Evolutionary conservation across 2,113 vertebrate genomes (phyloP), one percentile per base, ranked within the genome.

Genomic region (Amia ocellicauda): DNA sequence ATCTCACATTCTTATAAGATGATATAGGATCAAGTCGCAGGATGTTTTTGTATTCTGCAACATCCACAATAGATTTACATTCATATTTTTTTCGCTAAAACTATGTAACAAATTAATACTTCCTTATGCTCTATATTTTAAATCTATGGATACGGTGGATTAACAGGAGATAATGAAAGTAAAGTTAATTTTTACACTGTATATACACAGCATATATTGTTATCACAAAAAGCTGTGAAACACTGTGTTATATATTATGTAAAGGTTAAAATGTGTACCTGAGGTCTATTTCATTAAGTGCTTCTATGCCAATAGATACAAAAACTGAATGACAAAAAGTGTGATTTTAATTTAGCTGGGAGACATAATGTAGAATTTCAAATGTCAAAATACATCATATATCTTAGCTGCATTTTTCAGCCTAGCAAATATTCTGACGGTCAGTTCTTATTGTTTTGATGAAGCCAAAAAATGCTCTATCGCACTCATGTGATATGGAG

Each of bases 1-100:
- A 86, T 68, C 16, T 84, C 82, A 86, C 55, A 76, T 41, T 7
- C 76, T 64, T 71, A 77, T 81, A 77, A 81, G 60, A 9, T 24
- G 22, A 41, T 26, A 60, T 10, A 4, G 22, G n/a, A 40, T 40
- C 36, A 14, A 19, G 2, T 58, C 4, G 16, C 56, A 5, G 4
- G 2, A 20, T 11, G 29, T 58, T 58, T 29, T 27, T 58, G 31
- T 2, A 20, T 26, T 23, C 26, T 28, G 16, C 4, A 29, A 27
- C 4, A 29, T 20, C n/a, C 19, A 41, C 22, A n/a, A 14, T 16
- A 26, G 10, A 45, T 45, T 60, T 26, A 60, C 23, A 45, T 23
- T 43, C 2, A 3, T 26, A 26, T 22, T 20, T 26, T 26, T 13
- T 7, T 27, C 27, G 3, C 51, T 14, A 26, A 26, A 5, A 26